A percentile compares a stretch with the other conserved stretches of the same genome.
These are phyloP conservation scores for Pangasius krempfi DNA, from an alignment of 2,797 vertebrate species.

Conservation along the genomic window DNA sequence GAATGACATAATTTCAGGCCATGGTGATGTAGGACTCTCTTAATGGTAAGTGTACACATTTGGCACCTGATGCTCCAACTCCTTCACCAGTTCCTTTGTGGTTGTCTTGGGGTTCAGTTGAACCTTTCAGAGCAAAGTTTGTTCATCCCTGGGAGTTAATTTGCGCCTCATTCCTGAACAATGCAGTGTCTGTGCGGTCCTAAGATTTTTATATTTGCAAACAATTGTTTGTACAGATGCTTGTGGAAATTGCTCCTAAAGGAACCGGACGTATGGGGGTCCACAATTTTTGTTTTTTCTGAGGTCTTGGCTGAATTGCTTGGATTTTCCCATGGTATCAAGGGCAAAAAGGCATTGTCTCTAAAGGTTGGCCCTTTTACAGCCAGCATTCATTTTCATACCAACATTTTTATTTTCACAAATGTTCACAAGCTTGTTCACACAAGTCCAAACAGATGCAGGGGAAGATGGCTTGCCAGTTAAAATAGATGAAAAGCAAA, in stretches of 20 bases:
- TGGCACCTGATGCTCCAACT: background rate
- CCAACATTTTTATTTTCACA: background rate
- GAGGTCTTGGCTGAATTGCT: background rate
- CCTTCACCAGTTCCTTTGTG: background rate
- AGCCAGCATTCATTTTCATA: background rate
- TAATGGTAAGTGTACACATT: background rate
- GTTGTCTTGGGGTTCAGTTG: background rate
- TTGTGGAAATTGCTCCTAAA: background rate
- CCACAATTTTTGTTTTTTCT: background rate
- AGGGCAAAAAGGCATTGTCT: background rate
- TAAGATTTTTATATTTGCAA: background rate
- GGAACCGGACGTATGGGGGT: background rate
- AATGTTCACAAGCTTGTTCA: background rate
- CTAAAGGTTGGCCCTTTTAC: background rate
- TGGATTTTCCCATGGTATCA: background rate
- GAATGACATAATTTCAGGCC: background rate
- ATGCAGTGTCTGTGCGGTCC: background rate
- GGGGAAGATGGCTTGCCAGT: background rate
- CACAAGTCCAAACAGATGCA: background rate
- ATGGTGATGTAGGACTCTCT: background rate
- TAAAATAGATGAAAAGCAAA: slow-evolving; percentile 1
- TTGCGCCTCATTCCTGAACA: background rate
- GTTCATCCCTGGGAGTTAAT: background rate
- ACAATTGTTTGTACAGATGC: background rate
- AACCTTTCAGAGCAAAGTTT: background rate